phyloP scores from a whole-genome alignment of 2,113 vertebrate species.

The Thryonomys swinderianus region DNA sequence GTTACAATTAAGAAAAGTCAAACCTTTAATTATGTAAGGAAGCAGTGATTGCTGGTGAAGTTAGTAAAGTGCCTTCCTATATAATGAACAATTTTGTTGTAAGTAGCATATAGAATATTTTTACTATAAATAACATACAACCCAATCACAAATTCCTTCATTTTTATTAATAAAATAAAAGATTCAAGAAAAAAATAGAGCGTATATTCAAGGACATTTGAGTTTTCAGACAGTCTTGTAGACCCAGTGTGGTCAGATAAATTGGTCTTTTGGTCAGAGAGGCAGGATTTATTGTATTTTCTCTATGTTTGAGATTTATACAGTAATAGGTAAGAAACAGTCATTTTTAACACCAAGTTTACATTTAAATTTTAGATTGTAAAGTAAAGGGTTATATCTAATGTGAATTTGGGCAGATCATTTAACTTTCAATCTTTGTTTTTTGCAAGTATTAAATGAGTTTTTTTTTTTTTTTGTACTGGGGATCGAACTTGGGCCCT shows the following conservation, averaged over 20 bases:
- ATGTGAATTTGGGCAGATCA: no score
- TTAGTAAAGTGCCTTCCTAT: background rate
- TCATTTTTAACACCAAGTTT: slow-evolving; percentile 19
- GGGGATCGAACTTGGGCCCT: no score
- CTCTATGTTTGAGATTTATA: background rate
- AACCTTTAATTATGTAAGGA: background rate
- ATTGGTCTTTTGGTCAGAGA: background rate
- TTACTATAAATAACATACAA: background rate
- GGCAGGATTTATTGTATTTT: slow-evolving; percentile 22
- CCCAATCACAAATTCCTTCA: background rate
- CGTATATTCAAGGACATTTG: background rate
- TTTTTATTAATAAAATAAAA: slow-evolving; percentile 52
- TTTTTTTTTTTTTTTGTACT: no score
- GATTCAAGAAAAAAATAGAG: background rate
- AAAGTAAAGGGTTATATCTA: background rate
- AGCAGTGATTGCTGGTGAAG: background rate
- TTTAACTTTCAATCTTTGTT: background rate
- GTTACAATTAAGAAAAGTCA: slow-evolving; percentile 12
- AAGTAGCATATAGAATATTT: background rate
- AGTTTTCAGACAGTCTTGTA: background rate
- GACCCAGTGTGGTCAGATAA: slow-evolving; percentile 21
- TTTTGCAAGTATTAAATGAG: slow-evolving; percentile 10
- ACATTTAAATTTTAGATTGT: slow-evolving; percentile 5
- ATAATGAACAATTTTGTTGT: slow-evolving; percentile 25
- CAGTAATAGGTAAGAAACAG: background rate